Evolutionary conservation across 92 coral and sea anemone genomes (phyloP).

Genomic region (Hydrozoanthus gracilis): DNA sequence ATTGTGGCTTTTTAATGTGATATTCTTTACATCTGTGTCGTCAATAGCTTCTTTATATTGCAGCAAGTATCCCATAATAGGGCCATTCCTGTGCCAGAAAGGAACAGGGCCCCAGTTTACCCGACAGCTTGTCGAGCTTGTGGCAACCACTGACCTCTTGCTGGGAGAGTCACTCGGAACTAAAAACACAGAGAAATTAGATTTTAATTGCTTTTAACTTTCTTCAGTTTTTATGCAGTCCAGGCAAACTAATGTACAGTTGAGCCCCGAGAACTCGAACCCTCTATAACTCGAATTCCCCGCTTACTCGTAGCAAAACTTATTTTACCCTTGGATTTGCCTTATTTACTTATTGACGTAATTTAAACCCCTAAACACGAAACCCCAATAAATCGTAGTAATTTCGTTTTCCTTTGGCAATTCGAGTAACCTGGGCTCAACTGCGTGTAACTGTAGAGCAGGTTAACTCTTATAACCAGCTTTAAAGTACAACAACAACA

Average conservation of each 20-base stretch:
- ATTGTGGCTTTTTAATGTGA: background rate
- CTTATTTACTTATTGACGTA: no score
- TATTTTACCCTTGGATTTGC: no score
- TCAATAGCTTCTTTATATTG: slow-evolving; percentile 34
- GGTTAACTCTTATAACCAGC: no score
- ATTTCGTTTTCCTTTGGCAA: no score
- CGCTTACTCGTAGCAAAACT: no score
- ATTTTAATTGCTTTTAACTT: background rate
- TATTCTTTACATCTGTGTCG: background rate
- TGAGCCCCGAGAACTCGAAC: no score
- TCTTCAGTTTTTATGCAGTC: background rate
- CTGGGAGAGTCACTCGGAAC: slow-evolving; percentile 56
- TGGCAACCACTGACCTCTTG: slow-evolving; percentile 34
- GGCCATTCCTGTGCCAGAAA: slow-evolving; percentile 41
- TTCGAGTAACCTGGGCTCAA: no score
- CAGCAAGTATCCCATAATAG: slow-evolving; percentile 45
- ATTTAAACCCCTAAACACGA: no score
- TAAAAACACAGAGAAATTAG: background rate
- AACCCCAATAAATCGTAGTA: no score
- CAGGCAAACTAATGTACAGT: background rate
- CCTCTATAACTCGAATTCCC: no score
- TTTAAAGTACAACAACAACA: no score
- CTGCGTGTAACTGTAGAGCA: no score
- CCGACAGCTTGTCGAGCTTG: slow-evolving; percentile 41
- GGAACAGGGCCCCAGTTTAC: slow-evolving; percentile 53